A percentile compares a stretch with the other conserved stretches of the same genome.
phyloP scores from a whole-genome alignment of 2,113 vertebrate genomes.

The Illadopsis cleaveri region DNA sequence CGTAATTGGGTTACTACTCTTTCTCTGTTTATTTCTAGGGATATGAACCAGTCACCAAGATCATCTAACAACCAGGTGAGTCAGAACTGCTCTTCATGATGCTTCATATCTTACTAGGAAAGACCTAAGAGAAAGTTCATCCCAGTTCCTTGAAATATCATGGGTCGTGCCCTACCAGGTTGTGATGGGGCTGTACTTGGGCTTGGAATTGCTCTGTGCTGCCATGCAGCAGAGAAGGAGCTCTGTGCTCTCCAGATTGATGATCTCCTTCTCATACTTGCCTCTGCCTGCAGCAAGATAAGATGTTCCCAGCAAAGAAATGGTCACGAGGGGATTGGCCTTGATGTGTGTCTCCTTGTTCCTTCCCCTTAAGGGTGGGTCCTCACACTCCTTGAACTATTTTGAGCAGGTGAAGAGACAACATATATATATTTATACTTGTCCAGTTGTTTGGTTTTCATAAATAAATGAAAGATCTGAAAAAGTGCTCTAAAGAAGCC shows the following conservation, averaged over 20 bases:
- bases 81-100: neutral
- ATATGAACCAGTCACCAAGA: constrained; percentile 73
- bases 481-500: neutral
- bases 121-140: neutral
- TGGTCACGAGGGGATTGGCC: neutral
- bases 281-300: neutral
- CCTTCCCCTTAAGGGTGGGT: neutral
- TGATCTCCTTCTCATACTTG: neutral
- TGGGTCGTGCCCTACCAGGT: accelerated
- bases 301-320: neutral
- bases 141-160: neutral
- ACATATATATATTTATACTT: neutral
- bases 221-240: neutral
- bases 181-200: neutral
- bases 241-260: neutral
- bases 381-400: neutral
- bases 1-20: neutral
- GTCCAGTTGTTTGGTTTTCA: neutral
- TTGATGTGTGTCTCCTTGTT: neutral
- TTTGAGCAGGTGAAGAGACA: neutral
- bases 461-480: neutral
- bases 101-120: neutral
- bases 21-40: constrained; percentile 65
- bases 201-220: neutral
- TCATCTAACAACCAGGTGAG: constrained; percentile 77